These are phyloP conservation scores for Cetoscarus ocellatus DNA, from an alignment of 2,797 vertebrate genomes.

Conservation along the genomic window DNA sequence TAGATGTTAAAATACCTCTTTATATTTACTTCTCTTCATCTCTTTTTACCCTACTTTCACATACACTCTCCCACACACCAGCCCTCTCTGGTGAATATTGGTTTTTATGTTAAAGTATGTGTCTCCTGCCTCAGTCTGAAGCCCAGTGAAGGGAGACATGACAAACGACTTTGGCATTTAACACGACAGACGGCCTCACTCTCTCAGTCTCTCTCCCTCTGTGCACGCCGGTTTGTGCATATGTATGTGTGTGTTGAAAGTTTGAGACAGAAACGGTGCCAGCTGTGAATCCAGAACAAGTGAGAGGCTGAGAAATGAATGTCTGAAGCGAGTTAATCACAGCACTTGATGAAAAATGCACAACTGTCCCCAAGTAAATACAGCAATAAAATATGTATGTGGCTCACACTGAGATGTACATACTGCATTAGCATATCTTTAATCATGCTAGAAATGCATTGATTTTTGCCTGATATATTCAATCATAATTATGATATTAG, in stretches of 20 bases:
- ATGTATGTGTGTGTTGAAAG: neutral
- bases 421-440: neutral
- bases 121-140: conserved; percentile 66
- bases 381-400: conserved; percentile 3
- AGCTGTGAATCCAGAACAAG: conserved; percentile 19
- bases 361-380: conserved; percentile 19
- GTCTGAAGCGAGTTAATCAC: conserved; percentile 13
- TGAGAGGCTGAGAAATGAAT: conserved; percentile 3
- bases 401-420: neutral
- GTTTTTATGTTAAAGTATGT: conserved; percentile 72
- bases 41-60: neutral
- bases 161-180: conserved; percentile 83
- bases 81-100: conserved; percentile 53
- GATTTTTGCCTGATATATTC: conserved; percentile 7
- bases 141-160: conserved; percentile 72
- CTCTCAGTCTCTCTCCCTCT: conserved; percentile 22
- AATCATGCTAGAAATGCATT: conserved; percentile 10
- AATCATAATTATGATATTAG: conserved; percentile 14
- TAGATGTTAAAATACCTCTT: conserved; percentile 21
- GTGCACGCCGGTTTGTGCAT: neutral
- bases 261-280: conserved; percentile 14
- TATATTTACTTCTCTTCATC: neutral
- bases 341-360: conserved; percentile 5
- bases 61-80: conserved; percentile 1
- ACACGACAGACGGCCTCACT: conserved; percentile 71